Base-by-base conservation (phyloP, 1,140 invertebrate species). In the Hylaeus volcanicus region DNA sequence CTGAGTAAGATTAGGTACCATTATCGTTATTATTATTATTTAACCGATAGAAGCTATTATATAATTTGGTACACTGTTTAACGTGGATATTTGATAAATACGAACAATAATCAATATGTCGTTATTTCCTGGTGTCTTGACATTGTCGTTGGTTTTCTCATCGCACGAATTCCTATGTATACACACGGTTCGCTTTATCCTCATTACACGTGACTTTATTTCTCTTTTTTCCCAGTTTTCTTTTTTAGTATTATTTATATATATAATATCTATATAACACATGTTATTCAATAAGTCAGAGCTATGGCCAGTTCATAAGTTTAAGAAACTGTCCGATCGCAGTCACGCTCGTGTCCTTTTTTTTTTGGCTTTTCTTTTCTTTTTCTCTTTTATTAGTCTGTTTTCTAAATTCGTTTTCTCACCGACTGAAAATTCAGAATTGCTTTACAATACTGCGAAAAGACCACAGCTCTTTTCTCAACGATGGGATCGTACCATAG, bases 1-100 rank as follows among this genome's bases (percentile, higher is more conserved):
- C 84, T 87, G 89, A 90, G 86, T 88, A 90, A 91, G 87, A 89
- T 89, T 90, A 91, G 89, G 86, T 91, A 90, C 82, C 89, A 90
- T 90, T 88, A 87, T 88, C 73, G 61, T 79, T 71, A 65, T 26
- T 60, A 60, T 60, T 60, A 60, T 60, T 74, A 84, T 86, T 90
- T 86, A 88, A 88, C 72, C 76, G 76, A 85, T 88, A 89, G 81
- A 88, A 90, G 88, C 87, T 89, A 89, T 88, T 83, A 88, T 86
- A 85, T 89, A 84, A 87, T 90, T 90, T 90, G 88, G 84, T 90
- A 90, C 86, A 85, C 81, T 87, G 81, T 87, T 87, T 82, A 88
- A 85, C 83, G 72, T 82, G 76, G 15, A 77, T 85, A 88, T 75
- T 88, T 82, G 86, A 88, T 88, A 88, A 85, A 88, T 88, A 88